A percentile compares a stretch with the other conserved stretches of the same genome.
Evolutionary conservation across 1,140 invertebrate genomes (phyloP).

Genomic region (Drosophila prosaltans): DNA sequence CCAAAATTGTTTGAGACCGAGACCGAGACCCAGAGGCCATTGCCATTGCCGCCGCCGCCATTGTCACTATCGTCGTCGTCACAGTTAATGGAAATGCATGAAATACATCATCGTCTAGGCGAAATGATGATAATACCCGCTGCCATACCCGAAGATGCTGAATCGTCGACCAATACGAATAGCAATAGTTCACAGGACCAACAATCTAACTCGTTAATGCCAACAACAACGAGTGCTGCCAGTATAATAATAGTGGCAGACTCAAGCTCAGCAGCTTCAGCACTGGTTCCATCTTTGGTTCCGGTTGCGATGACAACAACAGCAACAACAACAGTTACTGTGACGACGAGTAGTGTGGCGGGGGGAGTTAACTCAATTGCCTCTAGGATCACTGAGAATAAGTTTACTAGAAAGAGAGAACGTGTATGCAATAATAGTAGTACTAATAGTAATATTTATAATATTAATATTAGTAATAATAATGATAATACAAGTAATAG

Average conservation of each 20-base stretch:
- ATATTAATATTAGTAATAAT: conserved; percentile 56
- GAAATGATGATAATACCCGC: conserved; percentile 43
- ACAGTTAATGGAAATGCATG: conserved; percentile 17
- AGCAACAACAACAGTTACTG: conserved; percentile 29
- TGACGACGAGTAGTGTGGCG: conserved; percentile 32
- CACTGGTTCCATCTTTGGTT: conserved; percentile 16
- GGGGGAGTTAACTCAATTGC: conserved; percentile 34
- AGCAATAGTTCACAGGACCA: conserved; percentile 50
- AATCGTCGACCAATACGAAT: conserved; percentile 47
- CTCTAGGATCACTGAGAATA: conserved; percentile 69
- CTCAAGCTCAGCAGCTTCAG: conserved; percentile 34
- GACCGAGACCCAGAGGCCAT: conserved; percentile 49
- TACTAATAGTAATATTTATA: conserved; percentile 65
- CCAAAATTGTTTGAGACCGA: conserved; percentile 43
- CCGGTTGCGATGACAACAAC: conserved; percentile 20
- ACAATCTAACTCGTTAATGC: conserved; percentile 5
- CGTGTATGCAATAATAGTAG: conserved; percentile 82
- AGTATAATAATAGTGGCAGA: conserved; percentile 13
- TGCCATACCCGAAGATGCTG: conserved; percentile 64
- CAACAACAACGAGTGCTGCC: conserved; percentile 2
- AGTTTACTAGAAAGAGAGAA: conserved; percentile 82
- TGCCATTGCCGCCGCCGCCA: conserved; percentile 34
- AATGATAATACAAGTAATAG: conserved; percentile 42
- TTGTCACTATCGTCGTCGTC: conserved; percentile 14
- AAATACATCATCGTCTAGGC: conserved; percentile 17